A percentile compares a stretch with the other conserved stretches of the same genome.
phyloP scores from a whole-genome alignment of 2,888 invertebrate genomes.

The Neoscelio sp. region DNA sequence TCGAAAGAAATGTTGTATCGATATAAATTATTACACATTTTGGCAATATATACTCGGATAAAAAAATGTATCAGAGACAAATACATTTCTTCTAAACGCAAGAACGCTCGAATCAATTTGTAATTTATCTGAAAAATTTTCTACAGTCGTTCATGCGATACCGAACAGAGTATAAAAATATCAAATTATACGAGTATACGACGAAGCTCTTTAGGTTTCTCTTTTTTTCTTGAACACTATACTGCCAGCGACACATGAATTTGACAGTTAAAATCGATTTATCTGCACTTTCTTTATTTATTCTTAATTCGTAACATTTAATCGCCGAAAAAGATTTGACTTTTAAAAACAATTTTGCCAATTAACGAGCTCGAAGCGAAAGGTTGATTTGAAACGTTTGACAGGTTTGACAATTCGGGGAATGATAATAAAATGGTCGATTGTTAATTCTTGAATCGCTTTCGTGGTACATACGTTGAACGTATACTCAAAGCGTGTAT shows the following conservation, averaged over 20 bases:
- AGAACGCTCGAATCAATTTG: background rate
- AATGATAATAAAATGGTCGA: conserved; percentile 5
- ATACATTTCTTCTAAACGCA: no score
- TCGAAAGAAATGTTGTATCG: no score
- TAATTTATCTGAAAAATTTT: conserved; percentile 16
- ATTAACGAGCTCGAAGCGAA: background rate
- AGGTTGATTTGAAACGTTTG: background rate
- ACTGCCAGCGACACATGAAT: conserved; percentile 31
- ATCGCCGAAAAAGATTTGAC: background rate
- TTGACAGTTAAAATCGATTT: conserved; percentile 13
- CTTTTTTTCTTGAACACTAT: conserved; percentile 32
- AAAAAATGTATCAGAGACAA: no score
- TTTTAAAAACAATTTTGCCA: conserved; percentile 17
- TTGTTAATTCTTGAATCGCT: conserved; percentile 21
- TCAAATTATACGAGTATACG: conserved; percentile 56
- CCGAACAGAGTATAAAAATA: conserved; percentile 58
- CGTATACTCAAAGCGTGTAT: conserved; percentile 68
- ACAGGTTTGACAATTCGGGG: conserved; percentile 1
- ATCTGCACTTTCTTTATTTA: background rate
- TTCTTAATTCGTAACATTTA: background rate
- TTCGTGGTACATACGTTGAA: conserved; percentile 37
- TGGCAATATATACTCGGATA: no score
- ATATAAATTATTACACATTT: no score
- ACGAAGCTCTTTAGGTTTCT: conserved; percentile 49
- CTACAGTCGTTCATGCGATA: conserved; percentile 6